phyloP scores from a whole-genome alignment of 2,888 invertebrate genomes.

The Arrhopalites spinosus region DNA sequence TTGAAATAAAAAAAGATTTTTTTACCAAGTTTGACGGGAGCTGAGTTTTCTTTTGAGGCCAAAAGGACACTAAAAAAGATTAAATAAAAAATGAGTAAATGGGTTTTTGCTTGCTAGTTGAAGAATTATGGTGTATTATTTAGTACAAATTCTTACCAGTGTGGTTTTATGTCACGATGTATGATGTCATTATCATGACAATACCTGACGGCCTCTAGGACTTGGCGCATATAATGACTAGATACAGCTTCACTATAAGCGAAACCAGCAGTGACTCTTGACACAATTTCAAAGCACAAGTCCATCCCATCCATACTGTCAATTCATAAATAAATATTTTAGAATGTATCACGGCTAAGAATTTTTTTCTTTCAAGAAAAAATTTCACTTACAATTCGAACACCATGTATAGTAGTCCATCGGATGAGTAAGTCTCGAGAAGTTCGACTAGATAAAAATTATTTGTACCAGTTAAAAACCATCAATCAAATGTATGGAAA shows the following conservation, averaged over 20 bases:
- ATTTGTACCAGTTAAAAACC: too few species aligned
- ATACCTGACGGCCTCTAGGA: conserved; percentile 93
- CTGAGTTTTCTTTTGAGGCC: conserved; percentile 96
- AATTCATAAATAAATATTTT: conserved; percentile 55
- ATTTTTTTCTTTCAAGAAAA: too few species aligned
- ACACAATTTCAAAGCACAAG: conserved; percentile 96
- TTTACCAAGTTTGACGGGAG: conserved; percentile 86
- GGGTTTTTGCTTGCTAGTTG: too few species aligned
- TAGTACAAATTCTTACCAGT: too few species aligned
- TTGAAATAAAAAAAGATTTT: too few species aligned
- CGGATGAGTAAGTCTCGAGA: conserved; percentile 96
- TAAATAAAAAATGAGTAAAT: too few species aligned
- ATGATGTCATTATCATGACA: conserved; percentile 98
- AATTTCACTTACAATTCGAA: conserved; percentile 90
- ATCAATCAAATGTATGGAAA: too few species aligned
- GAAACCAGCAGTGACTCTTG: conserved; percentile 93
- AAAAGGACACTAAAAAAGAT: conserved; percentile 72
- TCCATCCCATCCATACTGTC: conserved; percentile 98
- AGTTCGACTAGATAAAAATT: conserved; percentile 72
- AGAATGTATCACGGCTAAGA: too few species aligned
- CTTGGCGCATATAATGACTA: conserved; percentile 98
- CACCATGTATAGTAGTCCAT: conserved; percentile 99
- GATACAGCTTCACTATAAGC: conserved; percentile 99
- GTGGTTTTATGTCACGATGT: conserved; percentile 96
- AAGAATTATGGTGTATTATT: too few species aligned